Base-by-base conservation (phyloP, 2,797 vertebrate genomes). In the Falco concolor region DNA sequence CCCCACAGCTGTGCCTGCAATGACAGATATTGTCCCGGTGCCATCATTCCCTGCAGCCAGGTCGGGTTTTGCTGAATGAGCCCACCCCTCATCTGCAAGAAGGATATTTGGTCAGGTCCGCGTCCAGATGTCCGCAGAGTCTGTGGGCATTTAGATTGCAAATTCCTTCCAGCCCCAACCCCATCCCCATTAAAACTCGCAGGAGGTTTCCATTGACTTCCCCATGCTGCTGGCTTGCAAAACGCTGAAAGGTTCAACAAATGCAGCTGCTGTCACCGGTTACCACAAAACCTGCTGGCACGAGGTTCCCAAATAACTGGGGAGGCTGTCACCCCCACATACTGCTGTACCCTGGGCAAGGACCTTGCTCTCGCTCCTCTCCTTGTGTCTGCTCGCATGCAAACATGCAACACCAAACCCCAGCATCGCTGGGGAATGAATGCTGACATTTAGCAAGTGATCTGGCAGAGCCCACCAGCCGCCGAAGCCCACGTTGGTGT, bases 141-240 rank as follows among this genome's bases (percentile, higher is more conserved):
- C 61, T 34, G 68, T 38, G 64, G 49, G 68, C 0, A 5, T 90
- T 96, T 27, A 3, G 40, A 38, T 3, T 84, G 47, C 44, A 53
- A 65, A 72, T 57, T 90, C 77, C 74, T 82, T 83, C 90, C 0
- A 0, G 68, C 20, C 52, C 76, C 53, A 30, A 1, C 11, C 49
- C 52, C 0, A 2, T 13, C 38, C 44, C 70, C 0, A 0, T 20
- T 28, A 8, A 67, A 67, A 34, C 27, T 44, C 0, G 0, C 13
- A 5, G 84, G 76, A 93, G 47, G 34, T 60, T 95, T 45, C 75
- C 21, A 6, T 79, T 81, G 49, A 45, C 9, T 72, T 87, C 49
- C 5, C 40, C n/a, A 0, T 2, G 30, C n/a, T 64, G 27, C 44
- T 36, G 60, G 67, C 47, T 56, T 20, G 60, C 64, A 42, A 93